A percentile compares a stretch with the other conserved stretches of the same genome.
Conservation (phyloP, 2,797 vertebrate species). For the Pangasius mekongensis region DNA sequence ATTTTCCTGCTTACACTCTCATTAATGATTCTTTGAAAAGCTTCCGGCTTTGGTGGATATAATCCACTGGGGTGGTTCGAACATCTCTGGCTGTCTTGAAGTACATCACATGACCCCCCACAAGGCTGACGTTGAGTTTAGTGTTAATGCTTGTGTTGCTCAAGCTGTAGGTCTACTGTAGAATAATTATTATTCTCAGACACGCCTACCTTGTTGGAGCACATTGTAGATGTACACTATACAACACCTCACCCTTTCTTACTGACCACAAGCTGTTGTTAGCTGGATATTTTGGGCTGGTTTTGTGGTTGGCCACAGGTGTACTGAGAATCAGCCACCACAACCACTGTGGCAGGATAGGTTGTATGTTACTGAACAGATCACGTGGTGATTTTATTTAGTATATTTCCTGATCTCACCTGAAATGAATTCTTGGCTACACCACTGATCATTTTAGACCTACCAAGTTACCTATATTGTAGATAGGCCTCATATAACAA, state of each 20-base stretch:
- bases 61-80: background rate
- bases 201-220: background rate
- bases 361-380: background rate
- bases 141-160: background rate
- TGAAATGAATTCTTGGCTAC: background rate
- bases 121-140: background rate
- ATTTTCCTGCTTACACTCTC: slow-evolving; percentile 17
- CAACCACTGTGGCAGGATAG: background rate
- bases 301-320: background rate
- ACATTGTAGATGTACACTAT: background rate
- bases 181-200: background rate
- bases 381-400: background rate
- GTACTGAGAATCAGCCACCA: background rate
- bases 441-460: background rate
- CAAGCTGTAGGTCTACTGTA: background rate
- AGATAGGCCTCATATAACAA: background rate
- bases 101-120: background rate
- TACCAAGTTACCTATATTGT: background rate
- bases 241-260: background rate
- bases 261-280: background rate
- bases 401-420: background rate
- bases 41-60: background rate
- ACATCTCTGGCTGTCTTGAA: background rate
- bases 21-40: background rate
- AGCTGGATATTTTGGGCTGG: background rate